Evolutionary conservation across 2,797 vertebrate genomes (phyloP).

Genomic region (Chromis chromis): DNA sequence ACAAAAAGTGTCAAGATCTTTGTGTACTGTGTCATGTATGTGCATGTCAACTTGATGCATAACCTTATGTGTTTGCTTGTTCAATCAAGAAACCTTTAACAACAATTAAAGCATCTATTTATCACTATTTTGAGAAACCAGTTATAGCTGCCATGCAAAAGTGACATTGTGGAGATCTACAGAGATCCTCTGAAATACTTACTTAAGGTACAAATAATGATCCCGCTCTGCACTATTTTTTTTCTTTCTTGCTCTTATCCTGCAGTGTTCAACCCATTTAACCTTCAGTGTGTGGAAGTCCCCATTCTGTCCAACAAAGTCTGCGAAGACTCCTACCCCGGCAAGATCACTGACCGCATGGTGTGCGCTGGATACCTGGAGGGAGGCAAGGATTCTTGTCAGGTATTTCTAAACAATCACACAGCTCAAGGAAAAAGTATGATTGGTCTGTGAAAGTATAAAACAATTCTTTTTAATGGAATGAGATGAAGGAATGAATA

Average conservation of each 20-base stretch:
- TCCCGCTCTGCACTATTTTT: not conserved
- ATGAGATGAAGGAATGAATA: constrained; percentile 4
- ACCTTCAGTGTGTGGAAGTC: constrained; percentile 80
- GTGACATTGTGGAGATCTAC: not conserved
- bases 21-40: not conserved
- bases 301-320: constrained; percentile 77
- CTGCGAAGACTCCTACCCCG: constrained; percentile 78
- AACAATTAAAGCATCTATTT: not conserved
- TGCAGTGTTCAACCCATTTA: constrained; percentile 83
- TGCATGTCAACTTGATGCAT: not conserved
- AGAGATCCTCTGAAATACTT: not conserved
- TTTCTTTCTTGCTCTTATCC: constrained; percentile 20
- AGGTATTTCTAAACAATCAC: constrained; percentile 70
- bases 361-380: constrained; percentile 83
- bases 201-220: not conserved
- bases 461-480: not conserved
- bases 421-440: not conserved
- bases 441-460: not conserved
- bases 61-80: not conserved
- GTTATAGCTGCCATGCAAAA: not conserved
- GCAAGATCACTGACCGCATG: constrained; percentile 80
- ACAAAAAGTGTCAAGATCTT: too few species aligned
- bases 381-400: constrained; percentile 84
- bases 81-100: not conserved
- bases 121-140: not conserved